These are phyloP conservation scores for Acanthosepion lycidas DNA, from an alignment of 2,888 invertebrate species.

Conservation along the genomic window DNA sequence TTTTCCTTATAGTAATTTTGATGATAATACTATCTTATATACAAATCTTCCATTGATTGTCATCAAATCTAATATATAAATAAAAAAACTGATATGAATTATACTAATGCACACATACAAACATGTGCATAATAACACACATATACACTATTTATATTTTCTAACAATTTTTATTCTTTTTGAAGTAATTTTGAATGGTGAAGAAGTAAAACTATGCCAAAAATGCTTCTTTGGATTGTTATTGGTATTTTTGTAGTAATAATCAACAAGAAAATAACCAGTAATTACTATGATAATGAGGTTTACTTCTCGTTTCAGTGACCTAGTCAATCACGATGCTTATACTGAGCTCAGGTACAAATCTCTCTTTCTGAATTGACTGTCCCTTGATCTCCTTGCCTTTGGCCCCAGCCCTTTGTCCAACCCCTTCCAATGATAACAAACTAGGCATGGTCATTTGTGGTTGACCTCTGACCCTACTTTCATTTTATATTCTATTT, in stretches of 20 bases:
- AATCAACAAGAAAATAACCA: not conserved
- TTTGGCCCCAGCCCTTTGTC: not conserved
- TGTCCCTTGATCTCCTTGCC: not conserved
- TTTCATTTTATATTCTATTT: not conserved
- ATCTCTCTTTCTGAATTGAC: slow-evolving; percentile 38
- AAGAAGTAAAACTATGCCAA: not conserved
- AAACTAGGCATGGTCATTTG: slow-evolving; percentile 33
- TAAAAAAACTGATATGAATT: too few relatives aligned
- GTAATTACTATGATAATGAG: not conserved
- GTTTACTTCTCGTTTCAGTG: slow-evolving; percentile 44
- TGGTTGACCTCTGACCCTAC: not conserved
- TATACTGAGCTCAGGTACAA: slow-evolving; percentile 43
- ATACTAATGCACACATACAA: too few relatives aligned
- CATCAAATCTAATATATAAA: too few relatives aligned
- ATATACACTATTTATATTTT: not conserved
- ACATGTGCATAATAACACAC: not conserved
- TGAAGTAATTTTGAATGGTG: not conserved
- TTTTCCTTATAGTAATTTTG: too few relatives aligned
- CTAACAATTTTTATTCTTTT: not conserved
- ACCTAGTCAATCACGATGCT: slow-evolving; percentile 44
- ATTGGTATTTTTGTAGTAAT: too few relatives aligned
- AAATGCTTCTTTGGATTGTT: not conserved
- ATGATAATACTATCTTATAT: too few relatives aligned
- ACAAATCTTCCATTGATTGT: too few relatives aligned
- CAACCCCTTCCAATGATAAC: not conserved